These are phyloP conservation scores for Pongo pygmaeus DNA, from an alignment of 2,113 vertebrate genomes.

Conservation along the genomic window DNA sequence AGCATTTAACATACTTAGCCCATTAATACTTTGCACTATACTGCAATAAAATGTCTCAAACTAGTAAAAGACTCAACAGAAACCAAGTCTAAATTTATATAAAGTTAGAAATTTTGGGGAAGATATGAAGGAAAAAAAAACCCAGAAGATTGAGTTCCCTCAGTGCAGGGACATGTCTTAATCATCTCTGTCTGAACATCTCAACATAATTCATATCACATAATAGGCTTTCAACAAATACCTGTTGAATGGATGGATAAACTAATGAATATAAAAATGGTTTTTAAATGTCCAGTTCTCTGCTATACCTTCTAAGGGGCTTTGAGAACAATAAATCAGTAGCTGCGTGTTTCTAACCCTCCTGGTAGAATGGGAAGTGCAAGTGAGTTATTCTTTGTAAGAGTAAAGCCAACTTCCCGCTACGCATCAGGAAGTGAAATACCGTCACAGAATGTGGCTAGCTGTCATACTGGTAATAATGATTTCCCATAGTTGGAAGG, in stretches of 20 bases:
- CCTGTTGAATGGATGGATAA: not conserved
- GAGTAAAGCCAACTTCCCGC: not conserved
- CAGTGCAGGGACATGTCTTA: not conserved
- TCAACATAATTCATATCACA: not conserved
- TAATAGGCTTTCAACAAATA: not conserved
- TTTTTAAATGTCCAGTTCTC: slow-evolving; percentile 5
- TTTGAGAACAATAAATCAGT: not conserved
- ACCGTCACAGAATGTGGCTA: not conserved
- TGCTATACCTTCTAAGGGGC: not conserved
- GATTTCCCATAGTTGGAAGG: not conserved
- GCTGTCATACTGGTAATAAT: not conserved
- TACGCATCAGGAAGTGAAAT: not conserved
- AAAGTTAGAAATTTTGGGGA: not conserved
- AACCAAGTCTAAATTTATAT: not conserved
- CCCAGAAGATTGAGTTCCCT: not conserved
- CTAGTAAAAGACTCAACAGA: not conserved
- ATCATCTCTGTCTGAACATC: not conserved
- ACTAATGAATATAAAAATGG: not conserved
- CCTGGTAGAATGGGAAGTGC: not conserved
- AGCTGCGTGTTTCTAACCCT: not conserved
- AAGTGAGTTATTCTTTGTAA: not conserved
- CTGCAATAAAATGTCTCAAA: not conserved
- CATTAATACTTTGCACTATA: not conserved
- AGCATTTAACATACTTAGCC: not conserved
- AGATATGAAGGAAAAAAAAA: not conserved